Evolutionary conservation across 2,797 vertebrate genomes (phyloP), one percentile per base, ranked within the genome.

Genomic region (Muraenolepis orangiensis): DNA sequence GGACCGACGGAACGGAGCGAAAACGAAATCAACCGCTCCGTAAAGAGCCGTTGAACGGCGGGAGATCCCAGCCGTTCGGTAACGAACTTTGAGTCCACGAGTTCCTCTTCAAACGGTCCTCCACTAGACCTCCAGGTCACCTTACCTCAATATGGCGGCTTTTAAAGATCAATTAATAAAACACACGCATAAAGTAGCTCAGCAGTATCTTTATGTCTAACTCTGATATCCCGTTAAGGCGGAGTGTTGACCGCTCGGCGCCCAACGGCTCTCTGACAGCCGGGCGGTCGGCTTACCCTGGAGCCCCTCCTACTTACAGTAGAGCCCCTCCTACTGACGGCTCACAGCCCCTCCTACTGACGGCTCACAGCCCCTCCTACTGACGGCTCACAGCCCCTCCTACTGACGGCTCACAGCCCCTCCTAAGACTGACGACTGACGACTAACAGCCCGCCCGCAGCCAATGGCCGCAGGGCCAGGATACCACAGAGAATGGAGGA

Each of bases 261-360:
- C 20, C n/a, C n/a, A 0, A 34, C 3, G 20, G 66, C 77, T 38
- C 78, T 72, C 38, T 29, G 66, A 1, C 71, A 29, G 38, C 36
- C 13, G 82, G 82, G 80, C 85, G 80, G 84, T 14, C 28, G n/a
- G 64, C 20, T 74, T 90, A 89, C 88, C 87, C 84, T 87, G 72
- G 31, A 31, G 34, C 80, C 76, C 46, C 89, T 76, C 90, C 90
- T 78, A 84, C 81, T 16, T 90, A 89, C 88, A 88, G 85, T 87
- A 73, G 31, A 31, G 34, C 80, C 76, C 46, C 89, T 76, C 90
- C 90, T 78, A 84, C 81, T 16, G 20, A 6, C 28, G 7, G 30
- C 57, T 11, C 46, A 34, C 20, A 67, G 13, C 32, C 0, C 36
- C n/a, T n/a, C n/a, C n/a, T n/a, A n/a, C n/a, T n/a, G 89, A 89